These are phyloP conservation scores for Guaruba guarouba DNA, from an alignment of 2,113 vertebrate genomes.

Conservation along the genomic window DNA sequence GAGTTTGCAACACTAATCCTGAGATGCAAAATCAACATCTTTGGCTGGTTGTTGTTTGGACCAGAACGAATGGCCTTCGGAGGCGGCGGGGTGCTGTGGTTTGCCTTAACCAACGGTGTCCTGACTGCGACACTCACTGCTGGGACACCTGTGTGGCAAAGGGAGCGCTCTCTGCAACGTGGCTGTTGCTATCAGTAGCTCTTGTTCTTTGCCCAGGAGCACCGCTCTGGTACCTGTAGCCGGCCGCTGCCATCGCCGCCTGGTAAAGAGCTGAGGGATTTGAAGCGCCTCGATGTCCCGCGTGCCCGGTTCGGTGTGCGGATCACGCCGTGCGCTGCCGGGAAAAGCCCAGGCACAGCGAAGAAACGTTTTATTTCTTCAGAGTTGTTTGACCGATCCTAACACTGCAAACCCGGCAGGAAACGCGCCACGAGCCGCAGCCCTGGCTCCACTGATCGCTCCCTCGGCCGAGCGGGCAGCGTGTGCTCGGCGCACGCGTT, in stretches of 20 bases:
- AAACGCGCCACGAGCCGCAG: neutral
- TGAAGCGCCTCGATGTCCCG: neutral
- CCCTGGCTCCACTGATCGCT: neutral
- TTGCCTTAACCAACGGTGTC: neutral
- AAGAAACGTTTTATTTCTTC: neutral
- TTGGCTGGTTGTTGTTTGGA: too few relatives aligned
- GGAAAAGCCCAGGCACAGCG: rapidly evolving
- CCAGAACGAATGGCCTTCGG: neutral
- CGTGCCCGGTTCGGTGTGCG: neutral
- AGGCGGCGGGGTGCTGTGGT: neutral
- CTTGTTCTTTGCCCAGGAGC: neutral
- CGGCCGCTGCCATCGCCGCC: neutral
- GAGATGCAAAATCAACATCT: neutral
- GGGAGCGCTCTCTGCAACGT: rapidly evolving
- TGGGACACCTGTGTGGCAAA: neutral
- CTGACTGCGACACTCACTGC: neutral
- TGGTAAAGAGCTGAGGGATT: too few relatives aligned
- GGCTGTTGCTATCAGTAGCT: neutral
- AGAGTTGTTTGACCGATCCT: rapidly evolving
- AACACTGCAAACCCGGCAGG: neutral
- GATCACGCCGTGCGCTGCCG: neutral
- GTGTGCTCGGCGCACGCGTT: neutral
- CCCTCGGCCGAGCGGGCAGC: neutral
- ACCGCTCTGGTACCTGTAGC: neutral
- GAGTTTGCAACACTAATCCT: neutral